phyloP scores from a whole-genome alignment of 2,888 invertebrate species.

The Azorinus chamasolen region DNA sequence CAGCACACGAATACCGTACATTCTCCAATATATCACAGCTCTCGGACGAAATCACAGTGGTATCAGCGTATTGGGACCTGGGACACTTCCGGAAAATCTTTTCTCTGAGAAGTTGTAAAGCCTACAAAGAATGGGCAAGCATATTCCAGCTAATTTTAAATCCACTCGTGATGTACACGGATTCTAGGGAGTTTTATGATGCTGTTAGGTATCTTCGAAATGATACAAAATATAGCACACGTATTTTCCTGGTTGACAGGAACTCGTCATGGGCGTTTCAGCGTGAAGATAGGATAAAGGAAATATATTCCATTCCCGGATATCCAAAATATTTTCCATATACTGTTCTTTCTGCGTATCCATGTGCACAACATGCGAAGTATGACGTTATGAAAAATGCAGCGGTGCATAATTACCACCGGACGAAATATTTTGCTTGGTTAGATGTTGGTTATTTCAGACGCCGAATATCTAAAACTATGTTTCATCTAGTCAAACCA shows the following conservation, averaged over 20 bases:
- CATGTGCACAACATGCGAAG: slow-evolving; percentile 73
- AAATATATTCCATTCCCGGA: slow-evolving; percentile 48
- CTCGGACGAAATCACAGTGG: slow-evolving; percentile 64
- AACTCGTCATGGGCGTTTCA: slow-evolving; percentile 66
- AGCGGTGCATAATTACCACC: slow-evolving; percentile 53
- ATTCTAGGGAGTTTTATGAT: slow-evolving; percentile 50
- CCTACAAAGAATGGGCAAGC: slow-evolving; percentile 57
- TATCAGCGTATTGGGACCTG: slow-evolving; percentile 73
- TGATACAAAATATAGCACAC: slow-evolving; percentile 35
- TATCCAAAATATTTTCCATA: slow-evolving; percentile 74
- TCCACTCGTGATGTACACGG: slow-evolving; percentile 70
- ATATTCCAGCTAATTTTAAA: slow-evolving; percentile 53
- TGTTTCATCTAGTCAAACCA: slow-evolving; percentile 49
- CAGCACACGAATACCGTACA: too few relatives aligned
- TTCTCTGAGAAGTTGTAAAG: slow-evolving; percentile 23
- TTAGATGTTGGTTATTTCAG: slow-evolving; percentile 74
- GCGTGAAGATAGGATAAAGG: slow-evolving; percentile 45
- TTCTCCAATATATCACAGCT: too few relatives aligned
- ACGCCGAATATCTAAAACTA: slow-evolving; percentile 24
- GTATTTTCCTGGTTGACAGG: slow-evolving; percentile 52
- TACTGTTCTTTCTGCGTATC: slow-evolving; percentile 71
- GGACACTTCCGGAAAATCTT: slow-evolving; percentile 66
- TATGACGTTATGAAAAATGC: slow-evolving; percentile 63
- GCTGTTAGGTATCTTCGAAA: slow-evolving; percentile 38
- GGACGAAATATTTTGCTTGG: slow-evolving; percentile 69